These are phyloP conservation scores for Ligdia adustata DNA, from an alignment of 2,888 invertebrate species.

Conservation along the genomic window DNA sequence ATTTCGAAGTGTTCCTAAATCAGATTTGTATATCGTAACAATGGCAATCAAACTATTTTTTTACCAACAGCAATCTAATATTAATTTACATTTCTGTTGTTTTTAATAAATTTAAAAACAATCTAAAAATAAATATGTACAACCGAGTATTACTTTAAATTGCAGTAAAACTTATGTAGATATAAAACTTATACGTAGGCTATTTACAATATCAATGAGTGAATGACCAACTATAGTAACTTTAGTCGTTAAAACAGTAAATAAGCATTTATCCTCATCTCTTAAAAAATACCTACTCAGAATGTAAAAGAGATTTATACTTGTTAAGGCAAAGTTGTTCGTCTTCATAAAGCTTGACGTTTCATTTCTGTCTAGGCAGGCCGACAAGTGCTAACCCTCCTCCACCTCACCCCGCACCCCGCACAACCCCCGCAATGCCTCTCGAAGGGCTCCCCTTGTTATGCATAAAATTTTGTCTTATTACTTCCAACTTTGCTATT, in stretches of 20 bases:
- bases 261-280: constrained; percentile 65
- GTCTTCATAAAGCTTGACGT: constrained; percentile 80
- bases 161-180: too few relatives aligned
- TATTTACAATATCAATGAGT: too few relatives aligned
- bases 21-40: too few relatives aligned
- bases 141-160: too few relatives aligned
- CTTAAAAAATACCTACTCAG: constrained; percentile 66
- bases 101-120: too few relatives aligned
- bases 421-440: constrained; percentile 40
- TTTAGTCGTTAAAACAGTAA: constrained; percentile 63
- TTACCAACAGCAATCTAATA: too few relatives aligned
- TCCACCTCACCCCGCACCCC: constrained; percentile 41
- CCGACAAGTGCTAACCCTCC: constrained; percentile 76
- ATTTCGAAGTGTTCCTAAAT: too few relatives aligned
- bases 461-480: constrained; percentile 84
- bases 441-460: constrained; percentile 73
- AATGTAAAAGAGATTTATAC: constrained; percentile 78
- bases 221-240: too few relatives aligned
- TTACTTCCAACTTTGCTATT: constrained; percentile 82
- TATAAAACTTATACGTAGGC: too few relatives aligned
- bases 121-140: too few relatives aligned
- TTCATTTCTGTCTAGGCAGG: constrained; percentile 81
- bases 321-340: constrained; percentile 80
- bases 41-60: too few relatives aligned
- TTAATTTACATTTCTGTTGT: too few relatives aligned